Percentiles rank a stretch among this genome's conserved stretches.
Conservation (phyloP, 2,113 vertebrate genomes). For the Ceratotherium simum region DNA sequence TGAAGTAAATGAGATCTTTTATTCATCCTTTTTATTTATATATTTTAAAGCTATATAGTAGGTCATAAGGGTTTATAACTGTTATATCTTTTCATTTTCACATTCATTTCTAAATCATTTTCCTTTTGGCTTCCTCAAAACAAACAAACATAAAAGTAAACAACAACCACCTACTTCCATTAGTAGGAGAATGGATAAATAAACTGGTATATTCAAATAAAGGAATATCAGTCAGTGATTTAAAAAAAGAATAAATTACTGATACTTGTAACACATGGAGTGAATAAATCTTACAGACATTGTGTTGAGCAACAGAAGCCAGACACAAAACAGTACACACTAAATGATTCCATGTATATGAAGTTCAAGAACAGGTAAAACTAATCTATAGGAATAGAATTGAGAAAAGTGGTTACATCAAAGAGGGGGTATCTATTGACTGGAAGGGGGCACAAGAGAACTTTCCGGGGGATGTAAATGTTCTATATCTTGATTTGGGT, state of each 20-base stretch:
- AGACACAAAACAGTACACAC: not conserved
- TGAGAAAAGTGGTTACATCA: not conserved
- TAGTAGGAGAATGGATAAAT: not conserved
- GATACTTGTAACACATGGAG: not conserved
- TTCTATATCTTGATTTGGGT: not conserved
- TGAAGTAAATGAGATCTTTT: constrained; percentile 18
- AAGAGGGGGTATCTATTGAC: not conserved
- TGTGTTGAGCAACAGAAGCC: not conserved
- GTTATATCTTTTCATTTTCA: not conserved
- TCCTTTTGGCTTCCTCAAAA: constrained; percentile 5
- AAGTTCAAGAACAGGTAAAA: constrained; percentile 35
- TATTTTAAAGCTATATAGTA: not conserved
- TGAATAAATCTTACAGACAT: not conserved
- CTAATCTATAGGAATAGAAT: not conserved
- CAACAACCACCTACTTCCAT: not conserved
- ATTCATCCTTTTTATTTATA: not conserved
- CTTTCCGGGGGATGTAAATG: not conserved
- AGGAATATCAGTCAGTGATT: not conserved
- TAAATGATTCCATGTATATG: not conserved
- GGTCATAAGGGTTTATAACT: not conserved
- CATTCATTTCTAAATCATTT: constrained; percentile 48
- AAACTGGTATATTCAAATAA: not conserved
- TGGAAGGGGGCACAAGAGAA: not conserved
- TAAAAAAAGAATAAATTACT: not conserved
- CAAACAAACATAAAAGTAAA: constrained; percentile 35